Base-by-base conservation (phyloP, 1,140 invertebrate genomes). In the Drosophila takahashii region DNA sequence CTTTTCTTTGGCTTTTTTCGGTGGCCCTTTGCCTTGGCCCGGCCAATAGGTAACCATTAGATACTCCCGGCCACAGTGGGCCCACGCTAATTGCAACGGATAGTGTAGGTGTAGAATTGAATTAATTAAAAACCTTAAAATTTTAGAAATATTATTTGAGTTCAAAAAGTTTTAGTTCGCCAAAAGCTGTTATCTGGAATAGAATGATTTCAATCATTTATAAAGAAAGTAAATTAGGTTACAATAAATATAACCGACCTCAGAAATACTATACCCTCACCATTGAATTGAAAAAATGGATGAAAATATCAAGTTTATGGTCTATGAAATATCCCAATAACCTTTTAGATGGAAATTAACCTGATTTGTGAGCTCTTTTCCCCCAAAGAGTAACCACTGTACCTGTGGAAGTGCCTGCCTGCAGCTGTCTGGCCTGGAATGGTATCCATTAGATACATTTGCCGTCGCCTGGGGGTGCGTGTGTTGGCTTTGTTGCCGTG, bases 361-460 rank as follows among this genome's bases (percentile, higher is more conserved):
- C 5, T 6, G 9, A 18, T 27, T 27, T 2, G 1, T n/a, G 8
- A 47, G 8, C 1, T 1, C 7, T 8, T 7, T 47, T 27, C 1
- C n/a, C n/a, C 37, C 22, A 22, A 3, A 1, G 13, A 41, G 53
- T 7, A 26, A 15, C 42, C 62, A 67, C 64, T 65, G 64, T 59
- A 65, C 10, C 32, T 18, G 29, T 16, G 45, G 34, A 67, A 65
- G 64, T 41, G 60, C 34, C 53, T 39, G 62, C 51, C 51, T 69
- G 47, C 32, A 58, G 74, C 69, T 64, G 79, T 65, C 61, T 81
- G 27, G 45, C 26, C n/a, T 29, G 71, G 65, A 27, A 64, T 51
- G 67, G 70, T 84, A 84, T 79, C 80, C 71, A 84, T 84, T 79
- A 84, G 80, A 84, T 84, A 84, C 80, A 75, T 83, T 47, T 70